A percentile compares a stretch with the other conserved stretches of the same genome.
Evolutionary conservation across 2,113 vertebrate genomes (phyloP).

Genomic region (Tor tambroides): DNA sequence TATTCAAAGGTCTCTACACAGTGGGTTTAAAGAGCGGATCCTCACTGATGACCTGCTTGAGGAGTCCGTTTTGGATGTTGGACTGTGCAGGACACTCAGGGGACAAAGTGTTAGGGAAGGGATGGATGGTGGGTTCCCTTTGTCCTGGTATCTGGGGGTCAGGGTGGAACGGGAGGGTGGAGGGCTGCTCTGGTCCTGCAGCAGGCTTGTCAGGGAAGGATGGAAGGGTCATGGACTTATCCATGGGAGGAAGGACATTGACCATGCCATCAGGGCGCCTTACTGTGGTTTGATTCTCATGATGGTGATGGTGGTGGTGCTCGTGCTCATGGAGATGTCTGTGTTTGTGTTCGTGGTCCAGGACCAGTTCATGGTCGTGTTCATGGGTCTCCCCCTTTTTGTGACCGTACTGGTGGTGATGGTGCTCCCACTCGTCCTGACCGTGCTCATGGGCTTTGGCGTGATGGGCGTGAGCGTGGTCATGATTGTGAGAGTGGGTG

Average conservation of each 20-base stretch:
- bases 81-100: conserved; percentile 55
- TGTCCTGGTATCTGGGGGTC: conserved; percentile 68
- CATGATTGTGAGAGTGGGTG: conserved; percentile 69
- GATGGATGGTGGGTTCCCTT: conserved; percentile 61
- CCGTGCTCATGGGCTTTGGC: conserved; percentile 70
- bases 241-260: conserved; percentile 60
- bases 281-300: background rate
- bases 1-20: conserved; percentile 1
- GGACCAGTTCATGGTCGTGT: conserved; percentile 72
- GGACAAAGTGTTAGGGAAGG: conserved; percentile 65
- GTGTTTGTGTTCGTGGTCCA: conserved; percentile 76
- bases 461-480: conserved; percentile 71
- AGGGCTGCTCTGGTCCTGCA: conserved; percentile 33
- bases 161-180: conserved; percentile 56
- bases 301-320: conserved; percentile 75
- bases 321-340: conserved; percentile 73
- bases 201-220: conserved; percentile 57
- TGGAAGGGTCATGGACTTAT: conserved; percentile 57
- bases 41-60: conserved; percentile 62
- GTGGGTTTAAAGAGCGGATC: conserved; percentile 68
- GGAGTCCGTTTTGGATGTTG: background rate
- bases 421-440: conserved; percentile 52
- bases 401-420: conserved; percentile 72
- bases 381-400: conserved; percentile 66
- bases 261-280: conserved; percentile 62